Evolutionary conservation across 92 coral and sea anemone species (phyloP).

Genomic region (Pocillopora grandis): DNA sequence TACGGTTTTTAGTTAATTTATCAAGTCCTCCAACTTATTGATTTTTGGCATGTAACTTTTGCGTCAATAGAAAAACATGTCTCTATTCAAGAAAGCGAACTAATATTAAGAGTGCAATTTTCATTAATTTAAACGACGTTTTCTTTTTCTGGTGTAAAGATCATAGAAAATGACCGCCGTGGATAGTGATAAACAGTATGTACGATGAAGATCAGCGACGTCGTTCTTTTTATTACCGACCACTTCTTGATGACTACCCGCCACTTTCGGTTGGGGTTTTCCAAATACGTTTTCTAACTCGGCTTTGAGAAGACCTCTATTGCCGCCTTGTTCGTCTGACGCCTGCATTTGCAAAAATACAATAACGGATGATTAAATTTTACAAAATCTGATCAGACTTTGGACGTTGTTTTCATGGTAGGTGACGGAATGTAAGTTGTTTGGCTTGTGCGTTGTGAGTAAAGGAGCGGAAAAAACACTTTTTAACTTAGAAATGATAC

Average conservation of each 20-base stretch:
- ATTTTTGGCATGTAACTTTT: no score
- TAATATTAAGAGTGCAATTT: neutral
- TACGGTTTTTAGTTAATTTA: no score
- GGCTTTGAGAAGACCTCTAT: constrained; percentile 6
- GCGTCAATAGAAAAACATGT: no score
- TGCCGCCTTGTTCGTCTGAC: constrained; percentile 10
- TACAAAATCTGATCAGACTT: neutral
- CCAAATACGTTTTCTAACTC: constrained; percentile 21
- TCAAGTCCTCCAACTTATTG: no score
- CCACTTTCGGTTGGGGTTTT: constrained; percentile 12
- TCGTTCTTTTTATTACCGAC: neutral
- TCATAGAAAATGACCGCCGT: neutral
- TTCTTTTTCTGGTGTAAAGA: neutral
- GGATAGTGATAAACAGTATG: no score
- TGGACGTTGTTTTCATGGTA: no score
- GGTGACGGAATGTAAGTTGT: no score
- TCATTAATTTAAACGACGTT: neutral
- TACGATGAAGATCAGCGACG: neutral
- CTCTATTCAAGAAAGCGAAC: no score
- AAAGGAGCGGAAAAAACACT: no score
- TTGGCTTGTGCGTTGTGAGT: no score
- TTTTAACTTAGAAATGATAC: no score
- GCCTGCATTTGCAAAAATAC: neutral
- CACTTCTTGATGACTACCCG: neutral
- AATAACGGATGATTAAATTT: neutral